These are phyloP conservation scores for Cyprinodon variegatus DNA, from an alignment of 2,113 vertebrate genomes.

Conservation along the genomic window DNA sequence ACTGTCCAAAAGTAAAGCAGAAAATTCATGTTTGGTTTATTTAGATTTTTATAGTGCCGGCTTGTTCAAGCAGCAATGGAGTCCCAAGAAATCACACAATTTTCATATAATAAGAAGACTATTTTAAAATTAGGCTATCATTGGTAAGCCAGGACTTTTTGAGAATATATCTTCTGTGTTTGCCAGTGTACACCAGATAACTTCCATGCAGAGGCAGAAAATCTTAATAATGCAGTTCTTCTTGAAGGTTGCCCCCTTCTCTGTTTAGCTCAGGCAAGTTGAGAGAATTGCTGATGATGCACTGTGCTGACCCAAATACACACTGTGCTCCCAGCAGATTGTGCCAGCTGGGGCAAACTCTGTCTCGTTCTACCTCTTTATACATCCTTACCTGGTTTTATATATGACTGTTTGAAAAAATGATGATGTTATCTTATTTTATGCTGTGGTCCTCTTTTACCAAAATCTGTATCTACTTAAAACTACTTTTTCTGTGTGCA, in stretches of 20 bases:
- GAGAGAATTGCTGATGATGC: slow-evolving; percentile 86
- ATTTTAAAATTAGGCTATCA: not conserved
- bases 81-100: not conserved
- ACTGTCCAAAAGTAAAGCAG: not conserved
- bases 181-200: slow-evolving; percentile 22
- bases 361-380: slow-evolving; percentile 39
- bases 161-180: not conserved
- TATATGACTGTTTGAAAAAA: slow-evolving; percentile 20
- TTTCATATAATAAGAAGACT: not conserved
- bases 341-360: slow-evolving; percentile 78
- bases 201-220: slow-evolving; percentile 43
- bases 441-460: slow-evolving; percentile 20
- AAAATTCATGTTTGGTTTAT: not conserved
- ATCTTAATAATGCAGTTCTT: slow-evolving; percentile 79
- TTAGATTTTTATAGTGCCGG: no score
- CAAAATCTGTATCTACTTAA: slow-evolving; percentile 13
- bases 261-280: slow-evolving; percentile 81
- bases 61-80: not conserved
- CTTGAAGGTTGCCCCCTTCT: slow-evolving; percentile 66
- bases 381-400: slow-evolving; percentile 36
- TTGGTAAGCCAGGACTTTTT: not conserved
- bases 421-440: slow-evolving; percentile 13
- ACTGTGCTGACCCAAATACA: slow-evolving; percentile 88
- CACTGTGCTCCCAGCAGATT: slow-evolving; percentile 81
- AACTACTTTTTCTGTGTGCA: slow-evolving; percentile 17